These are phyloP conservation scores for Philonicus albiceps DNA, from an alignment of 2,888 invertebrate species.

Conservation along the genomic window DNA sequence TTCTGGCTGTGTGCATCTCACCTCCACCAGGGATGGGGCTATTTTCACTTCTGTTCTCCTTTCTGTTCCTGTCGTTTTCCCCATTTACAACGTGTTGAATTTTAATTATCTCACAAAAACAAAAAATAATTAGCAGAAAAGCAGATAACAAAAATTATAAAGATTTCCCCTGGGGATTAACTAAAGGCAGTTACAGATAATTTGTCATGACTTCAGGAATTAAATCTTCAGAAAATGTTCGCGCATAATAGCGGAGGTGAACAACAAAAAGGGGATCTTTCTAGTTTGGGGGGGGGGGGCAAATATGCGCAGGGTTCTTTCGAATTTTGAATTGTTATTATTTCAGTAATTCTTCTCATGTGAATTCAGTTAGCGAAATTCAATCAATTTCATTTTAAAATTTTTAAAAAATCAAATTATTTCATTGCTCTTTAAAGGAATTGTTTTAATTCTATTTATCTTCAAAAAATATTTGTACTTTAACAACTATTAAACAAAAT, in stretches of 20 bases:
- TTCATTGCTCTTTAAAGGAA: no score
- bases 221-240: conserved; percentile 10
- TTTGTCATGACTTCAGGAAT: conserved; percentile 18
- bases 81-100: not conserved
- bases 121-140: conserved; percentile 14
- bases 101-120: conserved; percentile 1
- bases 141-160: conserved; percentile 19
- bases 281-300: not conserved
- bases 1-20: not conserved
- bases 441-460: no score
- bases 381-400: no score
- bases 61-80: not conserved
- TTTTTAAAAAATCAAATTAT: no score
- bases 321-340: not conserved
- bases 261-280: not conserved
- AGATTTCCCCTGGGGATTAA: conserved; percentile 1
- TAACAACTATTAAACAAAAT: no score
- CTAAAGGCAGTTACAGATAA: conserved; percentile 10
- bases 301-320: not conserved
- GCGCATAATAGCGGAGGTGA: not conserved
- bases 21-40: not conserved
- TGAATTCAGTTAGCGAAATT: no score
- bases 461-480: no score
- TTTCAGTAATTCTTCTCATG: not conserved
- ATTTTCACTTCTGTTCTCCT: not conserved